Percentiles rank a stretch among this genome's conserved stretches.
Evolutionary conservation across 2,113 vertebrate genomes (phyloP).

Genomic region (Chaetodon trifascialis): DNA sequence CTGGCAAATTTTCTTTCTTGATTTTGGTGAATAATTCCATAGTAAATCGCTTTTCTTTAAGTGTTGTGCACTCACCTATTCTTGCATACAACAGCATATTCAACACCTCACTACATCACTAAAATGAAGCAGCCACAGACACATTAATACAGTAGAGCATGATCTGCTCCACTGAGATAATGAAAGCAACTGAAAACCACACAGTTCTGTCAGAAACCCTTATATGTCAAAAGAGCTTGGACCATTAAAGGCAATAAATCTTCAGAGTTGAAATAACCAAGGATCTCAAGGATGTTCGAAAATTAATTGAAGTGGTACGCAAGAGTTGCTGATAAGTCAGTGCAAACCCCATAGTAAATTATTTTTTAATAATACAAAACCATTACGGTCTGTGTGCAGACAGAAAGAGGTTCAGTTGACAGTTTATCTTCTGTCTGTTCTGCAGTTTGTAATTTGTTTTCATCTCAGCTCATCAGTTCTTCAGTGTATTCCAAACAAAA

Average conservation of each 20-base stretch:
- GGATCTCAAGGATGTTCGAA: background rate
- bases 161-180: conserved; percentile 17
- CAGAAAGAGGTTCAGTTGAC: background rate
- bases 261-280: background rate
- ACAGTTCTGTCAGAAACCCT: conserved; percentile 40
- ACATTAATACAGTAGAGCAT: background rate
- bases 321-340: background rate
- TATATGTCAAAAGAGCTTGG: background rate
- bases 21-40: background rate
- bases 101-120: background rate
- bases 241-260: background rate
- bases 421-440: background rate
- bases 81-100: background rate
- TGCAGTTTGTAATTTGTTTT: background rate
- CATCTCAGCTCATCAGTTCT: background rate
- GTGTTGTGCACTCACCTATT: background rate
- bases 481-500: too few relatives aligned
- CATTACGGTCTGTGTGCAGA: background rate
- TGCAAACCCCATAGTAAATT: background rate
- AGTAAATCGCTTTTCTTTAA: too few relatives aligned
- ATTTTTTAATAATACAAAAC: too few relatives aligned
- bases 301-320: background rate
- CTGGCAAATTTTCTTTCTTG: background rate
- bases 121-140: background rate
- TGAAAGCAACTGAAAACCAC: conserved; percentile 28